phyloP scores from a whole-genome alignment of 2,888 invertebrate genomes.

The Rhogogaster chlorosoma region DNA sequence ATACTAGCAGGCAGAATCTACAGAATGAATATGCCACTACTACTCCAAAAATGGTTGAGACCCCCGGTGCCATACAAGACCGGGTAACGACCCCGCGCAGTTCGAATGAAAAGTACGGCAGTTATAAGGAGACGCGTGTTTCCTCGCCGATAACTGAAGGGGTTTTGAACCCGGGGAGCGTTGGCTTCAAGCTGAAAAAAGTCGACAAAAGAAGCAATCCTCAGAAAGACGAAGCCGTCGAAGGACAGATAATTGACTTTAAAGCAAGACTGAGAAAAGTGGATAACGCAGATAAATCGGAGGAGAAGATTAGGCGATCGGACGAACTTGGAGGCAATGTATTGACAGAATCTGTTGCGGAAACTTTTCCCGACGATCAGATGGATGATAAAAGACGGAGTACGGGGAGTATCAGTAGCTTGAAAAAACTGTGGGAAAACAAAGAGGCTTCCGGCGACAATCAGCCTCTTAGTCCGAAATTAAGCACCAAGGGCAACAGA shows the following conservation, averaged over 20 bases:
- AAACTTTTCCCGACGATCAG: conserved; percentile 79
- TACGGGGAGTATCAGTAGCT: conserved; percentile 94
- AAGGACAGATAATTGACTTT: conserved; percentile 87
- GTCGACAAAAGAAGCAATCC: conserved; percentile 84
- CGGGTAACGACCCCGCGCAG: conserved; percentile 58
- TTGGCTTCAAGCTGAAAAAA: conserved; percentile 83
- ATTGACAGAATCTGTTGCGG: conserved; percentile 66
- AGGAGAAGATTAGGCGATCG: conserved; percentile 64
- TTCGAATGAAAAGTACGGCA: conserved; percentile 63
- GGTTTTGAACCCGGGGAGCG: conserved; percentile 61
- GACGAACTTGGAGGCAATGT: conserved; percentile 70
- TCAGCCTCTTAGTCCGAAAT: conserved; percentile 84
- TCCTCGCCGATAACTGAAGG: conserved; percentile 69
- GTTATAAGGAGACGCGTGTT: conserved; percentile 53
- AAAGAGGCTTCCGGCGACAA: conserved; percentile 82
- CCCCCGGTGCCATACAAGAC: conserved; percentile 69
- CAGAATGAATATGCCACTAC: conserved; percentile 71
- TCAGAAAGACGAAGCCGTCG: conserved; percentile 80
- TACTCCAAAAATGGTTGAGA: conserved; percentile 56
- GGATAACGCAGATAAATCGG: conserved; percentile 79
- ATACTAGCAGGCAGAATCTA: conserved; percentile 76
- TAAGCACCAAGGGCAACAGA: conserved; percentile 69
- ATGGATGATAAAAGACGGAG: conserved; percentile 93
- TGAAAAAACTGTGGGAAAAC: conserved; percentile 96
- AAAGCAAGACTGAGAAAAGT: conserved; percentile 92